A percentile compares a stretch with the other conserved stretches of the same genome.
These are phyloP conservation scores for Brenthis ino DNA, from an alignment of 2,888 invertebrate genomes.

Conservation along the genomic window DNA sequence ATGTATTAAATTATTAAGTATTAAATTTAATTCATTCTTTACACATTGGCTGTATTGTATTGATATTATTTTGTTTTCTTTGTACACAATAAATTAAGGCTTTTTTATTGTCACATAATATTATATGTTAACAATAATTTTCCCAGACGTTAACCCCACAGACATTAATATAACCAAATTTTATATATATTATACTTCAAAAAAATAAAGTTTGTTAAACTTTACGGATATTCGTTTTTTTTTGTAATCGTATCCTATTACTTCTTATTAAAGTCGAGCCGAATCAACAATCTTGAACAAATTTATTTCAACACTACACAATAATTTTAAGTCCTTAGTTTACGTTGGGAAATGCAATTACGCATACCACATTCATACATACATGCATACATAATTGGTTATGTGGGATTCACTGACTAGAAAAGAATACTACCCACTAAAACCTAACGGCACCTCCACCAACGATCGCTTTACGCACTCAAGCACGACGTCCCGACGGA, in stretches of 20 bases:
- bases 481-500: too few relatives aligned
- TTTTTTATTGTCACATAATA: slow-evolving; percentile 55
- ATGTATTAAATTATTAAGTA: slow-evolving; percentile 74
- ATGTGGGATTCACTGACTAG: too few relatives aligned
- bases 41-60: slow-evolving; percentile 67
- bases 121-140: slow-evolving; percentile 21
- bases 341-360: too few relatives aligned
- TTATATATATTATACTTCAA: slow-evolving; percentile 62
- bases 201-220: slow-evolving; percentile 73
- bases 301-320: too few relatives aligned
- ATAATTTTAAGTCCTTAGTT: too few relatives aligned
- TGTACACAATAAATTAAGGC: slow-evolving; percentile 45
- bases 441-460: too few relatives aligned
- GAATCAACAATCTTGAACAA: too few relatives aligned
- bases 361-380: too few relatives aligned
- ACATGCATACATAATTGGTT: too few relatives aligned
- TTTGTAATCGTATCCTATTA: background rate
- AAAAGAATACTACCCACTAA: too few relatives aligned
- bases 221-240: slow-evolving; percentile 47
- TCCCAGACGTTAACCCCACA: slow-evolving; percentile 47
- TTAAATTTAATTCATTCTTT: slow-evolving; percentile 65
- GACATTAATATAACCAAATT: slow-evolving; percentile 71
- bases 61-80: slow-evolving; percentile 55
- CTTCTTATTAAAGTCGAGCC: too few relatives aligned
- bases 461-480: too few relatives aligned